These are phyloP conservation scores for Podargus strigoides DNA, from an alignment of 2,797 vertebrate species.

Conservation along the genomic window DNA sequence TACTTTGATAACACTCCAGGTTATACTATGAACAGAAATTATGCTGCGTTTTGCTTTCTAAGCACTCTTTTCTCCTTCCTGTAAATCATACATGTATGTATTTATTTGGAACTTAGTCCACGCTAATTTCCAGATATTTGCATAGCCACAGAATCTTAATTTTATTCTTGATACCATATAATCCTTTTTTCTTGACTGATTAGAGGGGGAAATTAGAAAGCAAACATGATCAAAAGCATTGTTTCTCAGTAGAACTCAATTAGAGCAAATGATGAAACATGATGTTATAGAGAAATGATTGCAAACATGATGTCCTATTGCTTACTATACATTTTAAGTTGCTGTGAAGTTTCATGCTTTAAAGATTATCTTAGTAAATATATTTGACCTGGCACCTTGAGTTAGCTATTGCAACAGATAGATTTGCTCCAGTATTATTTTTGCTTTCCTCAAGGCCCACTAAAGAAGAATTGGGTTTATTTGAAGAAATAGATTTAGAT, in stretches of 20 bases:
- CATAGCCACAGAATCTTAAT: background rate
- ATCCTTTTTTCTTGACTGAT: background rate
- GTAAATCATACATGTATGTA: background rate
- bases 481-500: background rate
- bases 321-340: background rate
- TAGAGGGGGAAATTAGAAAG: background rate
- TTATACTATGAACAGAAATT: background rate
- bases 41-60: background rate
- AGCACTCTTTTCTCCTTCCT: background rate
- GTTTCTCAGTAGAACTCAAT: background rate
- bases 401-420: background rate
- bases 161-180: background rate
- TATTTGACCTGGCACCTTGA: background rate
- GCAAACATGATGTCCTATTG: background rate
- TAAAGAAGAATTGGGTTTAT: background rate
- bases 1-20: background rate
- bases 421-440: background rate
- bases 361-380: background rate
- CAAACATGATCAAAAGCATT: background rate
- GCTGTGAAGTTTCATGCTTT: background rate
- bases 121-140: conserved; percentile 2
- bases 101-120: background rate
- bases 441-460: background rate
- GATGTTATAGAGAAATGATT: background rate
- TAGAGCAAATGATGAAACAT: background rate